Base-by-base conservation (phyloP, 2,888 invertebrate genomes). In the Trachelus stipa region DNA sequence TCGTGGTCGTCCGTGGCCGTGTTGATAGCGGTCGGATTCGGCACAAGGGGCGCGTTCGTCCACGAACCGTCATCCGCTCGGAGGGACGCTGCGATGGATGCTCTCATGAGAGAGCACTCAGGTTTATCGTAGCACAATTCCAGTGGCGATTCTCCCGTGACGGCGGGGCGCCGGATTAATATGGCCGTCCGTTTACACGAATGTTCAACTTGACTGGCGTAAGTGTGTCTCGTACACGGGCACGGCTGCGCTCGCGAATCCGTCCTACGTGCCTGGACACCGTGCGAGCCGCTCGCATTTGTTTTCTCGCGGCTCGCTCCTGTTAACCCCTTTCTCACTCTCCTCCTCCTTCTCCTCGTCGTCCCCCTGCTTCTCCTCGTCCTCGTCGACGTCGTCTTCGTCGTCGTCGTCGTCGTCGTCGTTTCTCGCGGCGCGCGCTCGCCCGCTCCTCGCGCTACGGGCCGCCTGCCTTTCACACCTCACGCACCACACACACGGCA, bases 171-270 rank as follows among this genome's bases (percentile, higher is more conserved):
- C 82, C 82, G 81, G 83, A 83, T 86, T 85, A 86, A 85, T 83
- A 87, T 86, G 87, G 86, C 87, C 83, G 87, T 85, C 85, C 85
- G 83, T 83, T 82, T 82, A 81, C 83, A 81, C 79, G 82, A 81
- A 82, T 79, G 81, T 81, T 83, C 83, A 78, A 35, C 40, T 69
- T 69, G 73, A 40, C 40, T 68, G 68, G 34, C 74, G 34, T 33
- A 69, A 69, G 15, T 33, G 40, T 40, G 69, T 15, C 69, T 69
- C 69, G 69, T 31, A 69, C 30, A 69, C 31, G 69, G 69, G 69
- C 69, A 69, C 69, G 33, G 69, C 69, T 69, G 69, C 69, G 31
- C 31, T 69, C 30, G 69, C 33, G 33, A 33, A 30, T 31, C 69
- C 69, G 31, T 31, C 31, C 69, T 30, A 69, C 69, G 69, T 31